Percentiles rank a stretch among this genome's conserved stretches.
Conservation (phyloP, 1,140 invertebrate species). For the Pogonognathellus flavescens region DNA sequence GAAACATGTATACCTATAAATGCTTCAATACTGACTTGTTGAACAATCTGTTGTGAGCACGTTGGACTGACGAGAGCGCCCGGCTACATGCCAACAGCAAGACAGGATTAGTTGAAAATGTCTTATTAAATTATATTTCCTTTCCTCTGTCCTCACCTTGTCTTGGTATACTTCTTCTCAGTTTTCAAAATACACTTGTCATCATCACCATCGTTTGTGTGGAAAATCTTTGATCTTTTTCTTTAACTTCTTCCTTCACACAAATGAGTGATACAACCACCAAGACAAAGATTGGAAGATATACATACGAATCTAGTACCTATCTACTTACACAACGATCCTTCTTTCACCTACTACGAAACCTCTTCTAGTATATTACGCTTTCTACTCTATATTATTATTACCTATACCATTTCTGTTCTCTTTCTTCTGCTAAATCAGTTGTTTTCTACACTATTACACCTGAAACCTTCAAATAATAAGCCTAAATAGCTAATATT, state of each 20-base stretch:
- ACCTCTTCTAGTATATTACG: no score
- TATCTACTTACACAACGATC: neutral
- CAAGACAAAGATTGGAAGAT: neutral
- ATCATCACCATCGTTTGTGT: neutral
- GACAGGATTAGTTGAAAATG: slow-evolving; percentile 23
- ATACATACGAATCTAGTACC: neutral
- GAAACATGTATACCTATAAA: slow-evolving; percentile 58
- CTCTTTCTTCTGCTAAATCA: neutral
- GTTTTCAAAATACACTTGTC: neutral
- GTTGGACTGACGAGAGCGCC: slow-evolving; percentile 50
- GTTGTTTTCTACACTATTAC: slow-evolving; percentile 2
- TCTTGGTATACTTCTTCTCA: slow-evolving; percentile 28
- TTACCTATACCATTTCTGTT: no score
- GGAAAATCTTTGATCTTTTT: neutral
- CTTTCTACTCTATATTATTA: no score
- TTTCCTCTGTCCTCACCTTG: neutral
- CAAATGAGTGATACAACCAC: neutral
- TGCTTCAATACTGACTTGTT: slow-evolving; percentile 66
- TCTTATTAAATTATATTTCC: neutral
- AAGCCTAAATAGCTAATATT: slow-evolving; percentile 1
- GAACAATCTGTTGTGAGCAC: slow-evolving; percentile 58
- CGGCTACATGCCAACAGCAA: slow-evolving; percentile 45
- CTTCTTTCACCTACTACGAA: no score
- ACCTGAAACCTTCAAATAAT: slow-evolving; percentile 18
- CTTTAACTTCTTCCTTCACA: no score